Evolutionary conservation across 2,797 vertebrate genomes (phyloP), one percentile per base, ranked within the genome.

Genomic region (Austrolebias charrua): DNA sequence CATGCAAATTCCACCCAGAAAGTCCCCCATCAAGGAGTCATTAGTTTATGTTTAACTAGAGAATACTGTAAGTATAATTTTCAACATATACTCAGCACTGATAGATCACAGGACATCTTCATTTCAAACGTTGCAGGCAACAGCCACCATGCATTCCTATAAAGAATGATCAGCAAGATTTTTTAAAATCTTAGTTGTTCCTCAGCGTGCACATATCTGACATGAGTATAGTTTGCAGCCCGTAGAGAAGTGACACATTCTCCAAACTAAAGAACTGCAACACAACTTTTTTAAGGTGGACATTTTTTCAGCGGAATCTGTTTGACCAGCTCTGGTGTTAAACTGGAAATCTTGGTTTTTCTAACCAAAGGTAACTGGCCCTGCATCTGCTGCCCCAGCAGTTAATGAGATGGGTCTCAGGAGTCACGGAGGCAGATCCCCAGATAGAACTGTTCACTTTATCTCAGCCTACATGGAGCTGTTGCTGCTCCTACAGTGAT

Each of bases 391-490:
- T 86, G 77, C 78, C 89, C 79, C 80, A 46, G 81, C 90, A 85
- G 87, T 90, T 92, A 92, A 92, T 91, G 85, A 85, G 86, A 84
- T 79, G 79, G 83, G 84, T 85, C 90, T 88, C 76, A 66, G 80
- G 82, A 90, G 89, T 86, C 84, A 88, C 54, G 52, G 77, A 90
- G 84, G 86, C 85, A 79, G 88, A 91, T 93, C 87, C 82, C 88
- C 55, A 69, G 91, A 92, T 91, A 91, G 82, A 92, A 87, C 80
- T 82, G 83, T 91, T 90, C 84, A 90, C 88, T 92, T 90, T 86
- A 90, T 92, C 89, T 91, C 86, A 76, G 75, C 79, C 84, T 76
- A 70, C 76, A 78, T 76, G 75, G 86, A 84, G 87, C 82, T 74
- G 57, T 79, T 79, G 83, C 66, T 18, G 76, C 71, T 66, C 76